Percentiles rank a stretch among this genome's conserved stretches.
Evolutionary conservation across 2,113 vertebrate genomes (phyloP).

Genomic region (Sprattus sprattus): DNA sequence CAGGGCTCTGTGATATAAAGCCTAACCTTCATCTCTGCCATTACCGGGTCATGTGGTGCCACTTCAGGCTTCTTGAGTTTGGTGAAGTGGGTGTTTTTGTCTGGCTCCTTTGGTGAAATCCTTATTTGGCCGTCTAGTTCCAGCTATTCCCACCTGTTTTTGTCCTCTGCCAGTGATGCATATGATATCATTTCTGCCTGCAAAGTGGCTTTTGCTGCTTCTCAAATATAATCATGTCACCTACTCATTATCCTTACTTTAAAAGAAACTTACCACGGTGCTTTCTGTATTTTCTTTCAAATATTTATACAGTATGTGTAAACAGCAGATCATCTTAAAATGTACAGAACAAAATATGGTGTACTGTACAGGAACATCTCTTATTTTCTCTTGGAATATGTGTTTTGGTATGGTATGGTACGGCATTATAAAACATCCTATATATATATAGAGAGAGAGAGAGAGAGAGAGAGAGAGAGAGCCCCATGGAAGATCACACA

Average conservation of each 20-base stretch:
- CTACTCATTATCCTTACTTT: neutral
- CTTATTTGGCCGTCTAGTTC: neutral
- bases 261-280: neutral
- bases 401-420: too few relatives aligned
- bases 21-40: neutral
- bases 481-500: too few relatives aligned
- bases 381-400: too few relatives aligned
- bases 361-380: too few relatives aligned
- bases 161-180: neutral
- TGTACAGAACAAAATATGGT: too few relatives aligned
- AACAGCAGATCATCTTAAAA: too few relatives aligned
- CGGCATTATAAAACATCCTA: neutral
- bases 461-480: too few relatives aligned
- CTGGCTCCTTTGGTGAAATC: neutral
- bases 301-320: neutral
- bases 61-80: neutral
- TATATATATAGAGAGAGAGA: too few relatives aligned
- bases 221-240: neutral
- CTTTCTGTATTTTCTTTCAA: neutral
- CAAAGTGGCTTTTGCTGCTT: neutral
- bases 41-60: neutral
- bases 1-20: neutral
- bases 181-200: neutral
- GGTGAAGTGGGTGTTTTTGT: neutral
- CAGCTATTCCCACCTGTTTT: neutral